phyloP scores from a whole-genome alignment of 2,797 vertebrate genomes.

The Molossus alvarezi region DNA sequence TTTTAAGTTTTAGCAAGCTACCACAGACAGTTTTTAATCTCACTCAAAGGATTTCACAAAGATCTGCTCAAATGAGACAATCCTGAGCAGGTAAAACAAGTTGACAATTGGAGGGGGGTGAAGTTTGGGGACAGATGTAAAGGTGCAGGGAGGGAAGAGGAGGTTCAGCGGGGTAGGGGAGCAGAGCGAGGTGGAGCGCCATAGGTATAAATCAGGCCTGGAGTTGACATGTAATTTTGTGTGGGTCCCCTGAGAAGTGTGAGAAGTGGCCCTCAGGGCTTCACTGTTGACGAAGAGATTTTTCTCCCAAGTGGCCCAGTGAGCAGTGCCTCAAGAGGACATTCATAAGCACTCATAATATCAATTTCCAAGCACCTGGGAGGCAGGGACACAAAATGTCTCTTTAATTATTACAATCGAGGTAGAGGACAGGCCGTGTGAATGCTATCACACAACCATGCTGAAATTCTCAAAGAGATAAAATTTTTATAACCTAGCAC shows the following conservation, averaged over 20 bases:
- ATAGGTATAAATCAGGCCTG: slow-evolving; percentile 82
- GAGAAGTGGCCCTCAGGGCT: slow-evolving; percentile 84
- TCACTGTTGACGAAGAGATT: slow-evolving; percentile 87
- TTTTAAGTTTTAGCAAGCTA: slow-evolving; percentile 25
- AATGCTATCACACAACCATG: slow-evolving; percentile 10
- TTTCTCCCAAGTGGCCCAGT: slow-evolving; percentile 86
- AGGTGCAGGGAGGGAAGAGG: not conserved
- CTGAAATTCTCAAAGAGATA: slow-evolving; percentile 62
- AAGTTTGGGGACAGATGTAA: not conserved
- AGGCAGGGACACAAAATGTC: slow-evolving; percentile 74
- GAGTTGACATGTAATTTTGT: slow-evolving; percentile 84
- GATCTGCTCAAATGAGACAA: not conserved
- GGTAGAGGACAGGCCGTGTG: not conserved
- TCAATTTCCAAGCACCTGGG: slow-evolving; percentile 85
- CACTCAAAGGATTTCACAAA: slow-evolving; percentile 22
- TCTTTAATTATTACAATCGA: slow-evolving; percentile 80
- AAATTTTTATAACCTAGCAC: not conserved
- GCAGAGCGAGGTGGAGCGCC: not conserved
- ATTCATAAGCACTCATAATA: slow-evolving; percentile 84
- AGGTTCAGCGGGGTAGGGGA: not conserved
- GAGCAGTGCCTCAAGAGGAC: slow-evolving; percentile 82
- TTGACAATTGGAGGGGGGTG: not conserved
- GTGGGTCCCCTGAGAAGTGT: slow-evolving; percentile 83
- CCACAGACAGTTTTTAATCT: not conserved
- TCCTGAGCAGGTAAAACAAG: not conserved